Conservation (phyloP, 1,140 invertebrate genomes). For the Microplitis demolitor region DNA sequence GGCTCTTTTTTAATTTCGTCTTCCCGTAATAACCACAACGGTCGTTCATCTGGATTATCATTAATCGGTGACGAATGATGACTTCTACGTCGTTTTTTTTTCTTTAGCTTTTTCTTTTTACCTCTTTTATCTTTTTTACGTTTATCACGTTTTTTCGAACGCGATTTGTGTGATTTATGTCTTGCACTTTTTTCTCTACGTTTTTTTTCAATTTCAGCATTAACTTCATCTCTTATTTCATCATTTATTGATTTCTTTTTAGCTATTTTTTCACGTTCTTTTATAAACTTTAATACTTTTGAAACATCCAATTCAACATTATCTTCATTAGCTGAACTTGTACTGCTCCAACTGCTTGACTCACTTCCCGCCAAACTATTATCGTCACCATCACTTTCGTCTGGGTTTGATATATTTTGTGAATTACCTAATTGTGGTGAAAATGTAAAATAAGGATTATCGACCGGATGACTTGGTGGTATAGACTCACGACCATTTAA, state of each 20-base stretch:
- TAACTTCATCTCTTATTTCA: conserved; percentile 56
- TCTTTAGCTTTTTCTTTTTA: conserved; percentile 40
- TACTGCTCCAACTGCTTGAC: conserved; percentile 22
- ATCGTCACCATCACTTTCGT: neutral
- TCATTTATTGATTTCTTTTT: conserved; percentile 54
- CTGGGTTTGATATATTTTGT: conserved; percentile 10
- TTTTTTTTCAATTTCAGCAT: conserved; percentile 53
- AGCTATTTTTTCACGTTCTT: conserved; percentile 56
- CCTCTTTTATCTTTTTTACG: conserved; percentile 34
- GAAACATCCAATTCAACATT: conserved; percentile 42
- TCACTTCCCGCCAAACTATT: neutral
- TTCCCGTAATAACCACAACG: conserved; percentile 37
- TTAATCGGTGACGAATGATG: conserved; percentile 1
- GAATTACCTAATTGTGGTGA: neutral
- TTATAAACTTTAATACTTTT: conserved; percentile 53
- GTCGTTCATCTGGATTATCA: neutral
- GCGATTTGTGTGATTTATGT: conserved; percentile 37
- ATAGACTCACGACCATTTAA: neutral
- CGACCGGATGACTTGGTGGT: neutral
- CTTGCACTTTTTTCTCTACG: conserved; percentile 46
- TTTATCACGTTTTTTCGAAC: conserved; percentile 35
- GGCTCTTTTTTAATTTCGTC: conserved; percentile 55
- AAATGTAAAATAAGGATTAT: neutral
- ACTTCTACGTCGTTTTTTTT: conserved; percentile 27
- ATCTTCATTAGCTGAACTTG: conserved; percentile 30